A percentile compares a stretch with the other conserved stretches of the same genome.
These are phyloP conservation scores for Chionis minor DNA, from an alignment of 2,113 vertebrate genomes.

Conservation along the genomic window DNA sequence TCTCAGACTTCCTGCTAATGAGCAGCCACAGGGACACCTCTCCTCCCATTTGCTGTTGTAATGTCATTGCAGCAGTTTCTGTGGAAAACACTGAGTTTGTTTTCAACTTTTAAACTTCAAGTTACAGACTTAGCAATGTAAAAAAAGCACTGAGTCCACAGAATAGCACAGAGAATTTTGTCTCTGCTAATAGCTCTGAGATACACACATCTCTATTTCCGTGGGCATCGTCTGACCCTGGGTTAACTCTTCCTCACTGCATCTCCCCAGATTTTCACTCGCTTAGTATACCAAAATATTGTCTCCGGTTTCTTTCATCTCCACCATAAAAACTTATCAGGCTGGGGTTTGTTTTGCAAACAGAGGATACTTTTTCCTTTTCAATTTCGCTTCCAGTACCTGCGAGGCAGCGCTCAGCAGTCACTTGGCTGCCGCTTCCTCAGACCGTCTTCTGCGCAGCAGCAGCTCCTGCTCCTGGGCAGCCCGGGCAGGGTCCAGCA, in stretches of 20 bases:
- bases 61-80: background rate
- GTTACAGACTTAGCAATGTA: background rate
- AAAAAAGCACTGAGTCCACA: background rate
- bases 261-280: background rate
- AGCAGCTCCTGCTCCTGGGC: background rate
- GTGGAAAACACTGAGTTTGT: background rate
- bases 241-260: background rate
- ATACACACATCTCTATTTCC: background rate
- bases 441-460: background rate
- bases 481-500: fast-evolving
- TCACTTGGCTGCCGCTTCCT: background rate
- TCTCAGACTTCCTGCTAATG: background rate
- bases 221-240: background rate
- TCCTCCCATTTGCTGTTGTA: background rate
- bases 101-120: background rate
- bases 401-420: background rate
- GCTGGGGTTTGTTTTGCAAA: background rate
- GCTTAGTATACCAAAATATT: background rate
- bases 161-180: background rate
- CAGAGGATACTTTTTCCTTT: background rate
- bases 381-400: background rate
- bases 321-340: background rate
- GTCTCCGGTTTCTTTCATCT: background rate
- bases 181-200: background rate
- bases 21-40: background rate